Conservation (phyloP, 1,140 invertebrate genomes). For the Chironomus tepperi region DNA sequence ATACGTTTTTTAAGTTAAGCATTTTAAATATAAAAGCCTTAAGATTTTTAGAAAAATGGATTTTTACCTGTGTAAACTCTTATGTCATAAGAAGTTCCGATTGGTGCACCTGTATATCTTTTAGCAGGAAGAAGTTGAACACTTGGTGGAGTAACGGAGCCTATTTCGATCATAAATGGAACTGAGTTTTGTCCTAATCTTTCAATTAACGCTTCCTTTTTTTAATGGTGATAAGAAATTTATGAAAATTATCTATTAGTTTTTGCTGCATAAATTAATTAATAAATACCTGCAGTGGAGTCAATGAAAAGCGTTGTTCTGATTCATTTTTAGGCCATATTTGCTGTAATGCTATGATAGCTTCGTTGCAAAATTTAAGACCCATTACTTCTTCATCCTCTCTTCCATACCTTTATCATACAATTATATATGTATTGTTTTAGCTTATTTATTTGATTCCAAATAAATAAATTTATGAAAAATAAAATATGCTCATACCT, state of each 20-base stretch:
- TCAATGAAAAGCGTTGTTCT: conserved; percentile 45
- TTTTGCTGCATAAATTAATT: conserved; percentile 3
- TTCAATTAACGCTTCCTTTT: conserved; percentile 69
- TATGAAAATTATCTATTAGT: conserved; percentile 2
- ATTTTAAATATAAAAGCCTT: no score
- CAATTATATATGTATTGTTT: no score
- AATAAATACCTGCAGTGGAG: conserved; percentile 62
- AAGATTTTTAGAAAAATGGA: no score
- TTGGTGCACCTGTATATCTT: conserved; percentile 80
- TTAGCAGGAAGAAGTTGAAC: conserved; percentile 83
- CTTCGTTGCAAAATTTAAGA: conserved; percentile 83
- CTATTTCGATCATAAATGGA: conserved; percentile 71
- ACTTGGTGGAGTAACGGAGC: conserved; percentile 72
- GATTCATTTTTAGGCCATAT: conserved; percentile 60
- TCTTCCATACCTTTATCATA: conserved; percentile 79
- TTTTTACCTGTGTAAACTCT: conserved; percentile 63
- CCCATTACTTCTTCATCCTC: conserved; percentile 92
- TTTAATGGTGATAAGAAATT: conserved; percentile 28
- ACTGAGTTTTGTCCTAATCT: conserved; percentile 68
- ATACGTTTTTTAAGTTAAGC: no score
- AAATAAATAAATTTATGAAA: no score
- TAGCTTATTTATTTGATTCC: no score
- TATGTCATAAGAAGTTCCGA: conserved; percentile 80
- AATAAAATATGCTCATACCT: no score
- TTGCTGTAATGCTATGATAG: conserved; percentile 75